These are phyloP conservation scores for Choreutis nemorana DNA, from an alignment of 2,888 invertebrate genomes.

Conservation along the genomic window DNA sequence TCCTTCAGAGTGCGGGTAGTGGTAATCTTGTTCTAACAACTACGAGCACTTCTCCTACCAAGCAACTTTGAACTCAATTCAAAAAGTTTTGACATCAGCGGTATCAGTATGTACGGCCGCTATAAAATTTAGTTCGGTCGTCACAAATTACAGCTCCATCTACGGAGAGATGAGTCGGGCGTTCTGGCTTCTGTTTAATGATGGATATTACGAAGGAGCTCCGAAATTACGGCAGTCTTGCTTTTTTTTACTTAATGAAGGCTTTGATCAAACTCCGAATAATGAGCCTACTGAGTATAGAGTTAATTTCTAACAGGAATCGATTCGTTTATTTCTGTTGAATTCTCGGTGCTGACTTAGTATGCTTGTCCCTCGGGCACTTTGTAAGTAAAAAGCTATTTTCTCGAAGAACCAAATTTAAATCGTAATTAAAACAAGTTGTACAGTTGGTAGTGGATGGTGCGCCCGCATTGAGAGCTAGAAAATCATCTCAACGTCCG, in stretches of 20 bases:
- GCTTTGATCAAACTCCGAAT: constrained; percentile 1
- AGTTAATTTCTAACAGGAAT: too few relatives aligned
- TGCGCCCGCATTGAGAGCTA: constrained; percentile 39
- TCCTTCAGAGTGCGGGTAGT: too few relatives aligned
- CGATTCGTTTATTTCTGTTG: too few relatives aligned
- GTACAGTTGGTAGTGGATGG: constrained; percentile 16
- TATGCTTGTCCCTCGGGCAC: too few relatives aligned
- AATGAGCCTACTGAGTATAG: background rate
- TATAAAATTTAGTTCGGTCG: constrained; percentile 29
- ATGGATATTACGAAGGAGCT: constrained; percentile 22
- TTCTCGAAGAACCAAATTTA: too few relatives aligned
- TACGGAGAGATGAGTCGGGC: constrained; percentile 25
- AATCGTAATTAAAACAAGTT: background rate
- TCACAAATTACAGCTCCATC: constrained; percentile 45
- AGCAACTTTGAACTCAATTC: too few relatives aligned
- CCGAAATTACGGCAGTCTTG: constrained; percentile 14
- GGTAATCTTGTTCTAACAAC: too few relatives aligned
- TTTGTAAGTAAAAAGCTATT: too few relatives aligned
- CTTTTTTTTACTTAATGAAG: constrained; percentile 7
- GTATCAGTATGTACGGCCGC: too few relatives aligned
- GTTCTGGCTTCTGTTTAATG: constrained; percentile 43
- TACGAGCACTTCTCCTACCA: too few relatives aligned
- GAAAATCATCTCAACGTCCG: constrained; percentile 63
- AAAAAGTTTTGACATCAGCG: too few relatives aligned
- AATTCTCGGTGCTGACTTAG: too few relatives aligned